Base-by-base conservation (phyloP, 2,113 vertebrate species). In the Zapornia atra region DNA sequence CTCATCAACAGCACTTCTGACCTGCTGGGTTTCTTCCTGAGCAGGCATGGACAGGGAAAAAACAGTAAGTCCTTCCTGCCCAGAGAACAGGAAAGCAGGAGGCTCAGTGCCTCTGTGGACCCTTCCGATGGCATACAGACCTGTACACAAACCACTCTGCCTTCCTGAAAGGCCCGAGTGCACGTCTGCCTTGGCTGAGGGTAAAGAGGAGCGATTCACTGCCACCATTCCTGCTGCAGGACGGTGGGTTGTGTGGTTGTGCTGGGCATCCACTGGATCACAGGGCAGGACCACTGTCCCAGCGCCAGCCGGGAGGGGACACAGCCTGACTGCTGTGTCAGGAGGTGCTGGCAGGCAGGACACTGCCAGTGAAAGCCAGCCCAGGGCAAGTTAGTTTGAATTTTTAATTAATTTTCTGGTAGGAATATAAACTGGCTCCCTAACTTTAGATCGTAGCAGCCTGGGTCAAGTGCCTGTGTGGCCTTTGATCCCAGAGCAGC, bases 201-300 rank as follows among this genome's bases (percentile, higher is more conserved):
- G 12, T 48, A 12, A 7, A 38, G n/a, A 51, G 34, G 34, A 81
- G 44, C 3, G 1, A 9, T 28, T 6, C 6, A 0, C 29, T 29
- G 6, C 21, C 15, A 5, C n/a, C 2, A 1, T 12, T 31, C 18
- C 63, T n/a, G 36, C 63, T 17, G 36, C 1, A 2, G 50, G 34
- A 12, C 0, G 2, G 33, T 3, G 75, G 24, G 33, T 11, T 18
- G 10, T 16, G 1, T 1, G 5, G 46, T 5, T 1, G 4, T n/a
- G 29, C 68, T 48, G 44, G 65, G 46, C 63, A 73, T 18, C 33
- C 36, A 2, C 8, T 11, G 71, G 46, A 20, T 29, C 11, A 3
- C 1, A 0, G 6, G 71, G 38, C 46, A 68, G 48, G 61, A 18
- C 31, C 34, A 2, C 34, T 9, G 21, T 8, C 36, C 88, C 72